Evolutionary conservation across 2,888 invertebrate genomes (phyloP).

Genomic region (Pachliopta kotzebuea): DNA sequence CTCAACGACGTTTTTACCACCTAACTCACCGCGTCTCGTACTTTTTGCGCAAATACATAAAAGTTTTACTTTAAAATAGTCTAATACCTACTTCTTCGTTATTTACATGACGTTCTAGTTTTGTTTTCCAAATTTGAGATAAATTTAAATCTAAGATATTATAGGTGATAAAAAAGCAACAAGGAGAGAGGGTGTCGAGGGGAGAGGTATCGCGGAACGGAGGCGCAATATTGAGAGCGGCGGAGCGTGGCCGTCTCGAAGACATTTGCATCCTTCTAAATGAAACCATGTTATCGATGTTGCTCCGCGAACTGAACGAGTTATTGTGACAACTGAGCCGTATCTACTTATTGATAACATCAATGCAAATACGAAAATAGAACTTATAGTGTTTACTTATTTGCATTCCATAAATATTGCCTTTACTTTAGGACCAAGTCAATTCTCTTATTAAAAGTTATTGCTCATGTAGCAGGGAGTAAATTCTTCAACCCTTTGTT

Average conservation of each 20-base stretch:
- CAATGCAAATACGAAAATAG: slow-evolving; percentile 27
- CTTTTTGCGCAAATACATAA: slow-evolving; percentile 30
- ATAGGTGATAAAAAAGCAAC: slow-evolving; percentile 46
- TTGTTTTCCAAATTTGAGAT: not conserved
- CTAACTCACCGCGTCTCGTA: slow-evolving; percentile 45
- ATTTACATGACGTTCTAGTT: not conserved
- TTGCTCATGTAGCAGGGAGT: too few species aligned
- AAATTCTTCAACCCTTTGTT: too few species aligned
- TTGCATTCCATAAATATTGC: slow-evolving; percentile 12
- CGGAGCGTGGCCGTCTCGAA: slow-evolving; percentile 52
- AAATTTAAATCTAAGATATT: slow-evolving; percentile 65
- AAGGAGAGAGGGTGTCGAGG: slow-evolving; percentile 30
- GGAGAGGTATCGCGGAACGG: slow-evolving; percentile 40
- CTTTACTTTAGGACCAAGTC: not conserved
- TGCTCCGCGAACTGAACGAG: slow-evolving; percentile 51
- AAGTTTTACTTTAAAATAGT: not conserved
- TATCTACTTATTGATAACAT: slow-evolving; percentile 34
- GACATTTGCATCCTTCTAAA: slow-evolving; percentile 66
- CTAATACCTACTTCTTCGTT: not conserved
- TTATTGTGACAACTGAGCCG: slow-evolving; percentile 45
- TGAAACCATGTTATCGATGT: slow-evolving; percentile 59
- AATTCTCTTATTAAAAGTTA: not conserved
- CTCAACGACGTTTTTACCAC: slow-evolving; percentile 52
- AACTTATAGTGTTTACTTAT: slow-evolving; percentile 25
- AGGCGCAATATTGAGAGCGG: slow-evolving; percentile 63